Evolutionary conservation across 2,113 vertebrate genomes (phyloP).

Genomic region (Agelaius phoeniceus): DNA sequence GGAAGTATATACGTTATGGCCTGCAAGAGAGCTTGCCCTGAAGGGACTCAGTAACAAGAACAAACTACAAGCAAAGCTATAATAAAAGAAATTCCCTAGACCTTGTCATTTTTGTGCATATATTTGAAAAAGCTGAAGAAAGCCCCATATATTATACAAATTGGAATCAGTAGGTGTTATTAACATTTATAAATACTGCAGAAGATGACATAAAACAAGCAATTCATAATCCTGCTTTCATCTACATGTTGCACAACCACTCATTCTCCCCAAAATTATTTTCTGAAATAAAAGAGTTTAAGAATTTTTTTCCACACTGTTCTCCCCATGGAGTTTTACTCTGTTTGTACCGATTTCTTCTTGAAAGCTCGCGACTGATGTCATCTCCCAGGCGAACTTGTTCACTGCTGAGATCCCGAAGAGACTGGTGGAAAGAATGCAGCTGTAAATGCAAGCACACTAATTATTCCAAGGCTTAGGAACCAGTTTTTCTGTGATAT

Average conservation of each 20-base stretch:
- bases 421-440: constrained; percentile 86
- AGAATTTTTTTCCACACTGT: background rate
- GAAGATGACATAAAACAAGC: background rate
- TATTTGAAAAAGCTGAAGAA: background rate
- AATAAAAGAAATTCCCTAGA: background rate
- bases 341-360: constrained; percentile 85
- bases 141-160: background rate
- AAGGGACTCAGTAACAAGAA: background rate
- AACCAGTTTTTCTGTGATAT: background rate
- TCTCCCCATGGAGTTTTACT: background rate
- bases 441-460: constrained; percentile 71
- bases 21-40: background rate
- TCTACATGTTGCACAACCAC: background rate
- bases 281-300: background rate
- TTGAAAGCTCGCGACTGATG: constrained; percentile 84
- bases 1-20: background rate
- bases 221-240: background rate
- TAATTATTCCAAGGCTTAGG: background rate
- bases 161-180: background rate
- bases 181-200: background rate
- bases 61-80: background rate
- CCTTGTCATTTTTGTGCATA: background rate
- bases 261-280: background rate
- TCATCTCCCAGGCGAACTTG: constrained; percentile 87
- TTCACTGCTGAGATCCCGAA: constrained; percentile 88